Evolutionary conservation across 2,797 vertebrate species (phyloP).

Genomic region (Chanos chanos): DNA sequence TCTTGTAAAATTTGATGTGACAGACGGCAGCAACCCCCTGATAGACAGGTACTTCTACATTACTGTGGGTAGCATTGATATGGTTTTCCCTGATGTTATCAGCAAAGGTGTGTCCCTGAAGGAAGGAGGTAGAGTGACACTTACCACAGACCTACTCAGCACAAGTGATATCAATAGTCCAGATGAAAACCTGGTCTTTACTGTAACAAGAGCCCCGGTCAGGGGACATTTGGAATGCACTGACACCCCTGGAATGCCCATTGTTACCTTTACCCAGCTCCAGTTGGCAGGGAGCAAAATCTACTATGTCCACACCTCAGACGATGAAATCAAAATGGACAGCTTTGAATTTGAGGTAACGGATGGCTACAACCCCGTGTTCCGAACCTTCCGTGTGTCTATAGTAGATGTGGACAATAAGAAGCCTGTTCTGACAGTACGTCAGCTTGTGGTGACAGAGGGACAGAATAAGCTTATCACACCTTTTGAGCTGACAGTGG

Average conservation of each 20-base stretch:
- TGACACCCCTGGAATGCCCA: conserved; percentile 79
- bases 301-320: conserved; percentile 91
- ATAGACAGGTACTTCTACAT: conserved; percentile 96
- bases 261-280: conserved; percentile 88
- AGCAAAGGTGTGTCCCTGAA: conserved; percentile 92
- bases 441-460: conserved; percentile 79
- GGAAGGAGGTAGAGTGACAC: conserved; percentile 87
- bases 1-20: conserved; percentile 91
- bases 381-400: conserved; percentile 90
- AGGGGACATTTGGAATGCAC: conserved; percentile 91
- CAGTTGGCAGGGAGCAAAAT: conserved; percentile 92
- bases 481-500: conserved; percentile 88
- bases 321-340: conserved; percentile 96
- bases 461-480: conserved; percentile 88
- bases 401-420: conserved; percentile 95
- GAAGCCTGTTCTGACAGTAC: conserved; percentile 87
- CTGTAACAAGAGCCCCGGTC: conserved; percentile 84
- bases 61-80: conserved; percentile 81
- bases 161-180: conserved; percentile 94
- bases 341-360: conserved; percentile 97
- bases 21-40: conserved; percentile 86
- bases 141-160: conserved; percentile 91
- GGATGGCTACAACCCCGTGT: conserved; percentile 90
- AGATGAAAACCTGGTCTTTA: conserved; percentile 89
- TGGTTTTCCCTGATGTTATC: conserved; percentile 91